Evolutionary conservation across 2,113 vertebrate species (phyloP), one percentile per base, ranked within the genome.

Genomic region (Corydoras sp.): DNA sequence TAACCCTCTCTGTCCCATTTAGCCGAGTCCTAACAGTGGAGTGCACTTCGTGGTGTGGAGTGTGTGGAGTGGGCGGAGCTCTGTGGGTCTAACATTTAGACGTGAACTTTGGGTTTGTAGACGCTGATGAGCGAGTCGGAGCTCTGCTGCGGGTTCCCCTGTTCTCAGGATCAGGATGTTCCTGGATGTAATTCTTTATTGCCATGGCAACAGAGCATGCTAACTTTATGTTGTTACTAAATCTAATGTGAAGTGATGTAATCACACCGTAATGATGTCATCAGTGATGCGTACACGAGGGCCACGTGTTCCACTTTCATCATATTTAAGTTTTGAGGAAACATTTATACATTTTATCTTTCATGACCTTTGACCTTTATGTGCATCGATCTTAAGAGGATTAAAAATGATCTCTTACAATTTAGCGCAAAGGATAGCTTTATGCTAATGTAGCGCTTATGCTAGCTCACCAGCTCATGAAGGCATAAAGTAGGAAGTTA

Each of bases 151-250:
- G 6, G 54, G 6, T 56, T 53, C 10, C 35, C 4, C 35, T 85
- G 81, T 84, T 80, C 75, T 80, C 74, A 68, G 76, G 77, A 30
- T 77, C 79, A 83, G 79, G 13, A 53, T 29, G 83, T 80, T 80
- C 81, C 82, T 79, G 81, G 12, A 58, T 82, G 75, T 79, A 78
- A 71, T 81, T 82, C 76, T 69, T 78, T 83, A 79, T 84, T 77
- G 75, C 79, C 79, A 81, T 79, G 61, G 81, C 31, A 67, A 62
- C 58, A 73, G 78, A 83, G 84, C 86, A 86, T 89, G 82, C 80
- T 80, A 77, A 75, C 51, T 11, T 72, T 30, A 75, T n/a, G 15
- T 3, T 50, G 9, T 62, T 58, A 50, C 62, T 72, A 76, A 31
- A 43, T 31, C 7, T 49, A 70, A 66, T 60, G 49, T 75, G 66